Conservation (phyloP, 2,113 vertebrate genomes). For the Rhabdornis inornatus region DNA sequence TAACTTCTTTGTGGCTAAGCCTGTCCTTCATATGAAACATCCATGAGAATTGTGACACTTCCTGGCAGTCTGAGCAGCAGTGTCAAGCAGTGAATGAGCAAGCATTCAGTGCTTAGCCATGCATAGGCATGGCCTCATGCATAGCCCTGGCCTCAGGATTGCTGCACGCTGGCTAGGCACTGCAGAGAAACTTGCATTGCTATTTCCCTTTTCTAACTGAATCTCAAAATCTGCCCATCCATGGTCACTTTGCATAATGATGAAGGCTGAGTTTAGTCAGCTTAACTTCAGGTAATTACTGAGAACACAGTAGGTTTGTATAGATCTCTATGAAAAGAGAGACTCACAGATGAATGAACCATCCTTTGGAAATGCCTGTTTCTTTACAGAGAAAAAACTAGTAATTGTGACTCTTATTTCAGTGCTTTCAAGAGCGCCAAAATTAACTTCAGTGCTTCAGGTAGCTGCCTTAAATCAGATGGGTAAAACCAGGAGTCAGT, state of each 20-base stretch:
- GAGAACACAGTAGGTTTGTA: not conserved
- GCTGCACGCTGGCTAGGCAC: not conserved
- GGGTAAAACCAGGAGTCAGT: not conserved
- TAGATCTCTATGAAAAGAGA: not conserved
- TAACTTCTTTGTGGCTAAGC: not conserved
- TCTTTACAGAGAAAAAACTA: not conserved
- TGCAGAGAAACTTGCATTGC: not conserved
- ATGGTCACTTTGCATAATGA: not conserved
- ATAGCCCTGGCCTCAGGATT: not conserved
- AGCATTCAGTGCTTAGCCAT: not conserved
- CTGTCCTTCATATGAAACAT: not conserved
- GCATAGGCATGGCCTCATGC: not conserved
- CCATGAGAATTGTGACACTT: not conserved
- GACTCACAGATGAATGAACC: not conserved
- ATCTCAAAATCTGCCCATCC: not conserved
- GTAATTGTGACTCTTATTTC: not conserved
- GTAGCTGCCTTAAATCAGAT: not conserved
- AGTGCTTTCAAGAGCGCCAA: not conserved
- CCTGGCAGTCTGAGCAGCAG: constrained; percentile 11
- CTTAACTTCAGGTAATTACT: not conserved
- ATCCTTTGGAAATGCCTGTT: not conserved
- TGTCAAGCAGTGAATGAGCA: not conserved
- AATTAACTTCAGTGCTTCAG: not conserved
- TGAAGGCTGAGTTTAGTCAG: not conserved
- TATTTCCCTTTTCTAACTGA: not conserved